These are phyloP conservation scores for Lycaena phlaeas DNA, from an alignment of 2,888 invertebrate genomes.

Conservation along the genomic window DNA sequence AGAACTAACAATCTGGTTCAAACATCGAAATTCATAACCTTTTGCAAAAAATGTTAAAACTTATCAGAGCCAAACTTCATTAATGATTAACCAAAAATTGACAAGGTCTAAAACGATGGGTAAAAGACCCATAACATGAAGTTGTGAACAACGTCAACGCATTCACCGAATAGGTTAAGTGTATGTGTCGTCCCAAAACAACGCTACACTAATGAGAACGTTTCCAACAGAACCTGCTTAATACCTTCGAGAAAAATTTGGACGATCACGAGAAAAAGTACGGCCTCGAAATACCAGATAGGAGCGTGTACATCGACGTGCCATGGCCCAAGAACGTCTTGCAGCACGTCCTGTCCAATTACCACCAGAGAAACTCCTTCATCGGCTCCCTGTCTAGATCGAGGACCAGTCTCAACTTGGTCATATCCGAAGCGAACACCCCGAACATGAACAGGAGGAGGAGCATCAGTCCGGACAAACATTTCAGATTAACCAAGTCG, in stretches of 20 bases:
- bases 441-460: conserved; percentile 44
- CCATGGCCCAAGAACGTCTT: conserved; percentile 63
- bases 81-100: too few species aligned
- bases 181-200: conserved; percentile 34
- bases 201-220: conserved; percentile 22
- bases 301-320: conserved; percentile 38
- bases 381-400: conserved; percentile 71
- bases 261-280: conserved; percentile 62
- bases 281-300: conserved; percentile 46
- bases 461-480: conserved; percentile 40
- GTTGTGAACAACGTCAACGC: not conserved
- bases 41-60: too few species aligned
- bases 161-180: conserved; percentile 14
- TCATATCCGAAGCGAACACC: conserved; percentile 41
- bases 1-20: too few species aligned
- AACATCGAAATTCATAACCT: too few species aligned
- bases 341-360: conserved; percentile 47
- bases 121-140: not conserved
- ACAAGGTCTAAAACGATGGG: too few species aligned
- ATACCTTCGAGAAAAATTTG: conserved; percentile 48
- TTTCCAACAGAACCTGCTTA: conserved; percentile 45
- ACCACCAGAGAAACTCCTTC: conserved; percentile 57
- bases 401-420: conserved; percentile 63
- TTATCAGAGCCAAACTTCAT: too few species aligned
- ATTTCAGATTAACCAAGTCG: conserved; percentile 33